These are phyloP conservation scores for Podarcis cretensis DNA, from an alignment of 2,113 vertebrate genomes.

Conservation along the genomic window DNA sequence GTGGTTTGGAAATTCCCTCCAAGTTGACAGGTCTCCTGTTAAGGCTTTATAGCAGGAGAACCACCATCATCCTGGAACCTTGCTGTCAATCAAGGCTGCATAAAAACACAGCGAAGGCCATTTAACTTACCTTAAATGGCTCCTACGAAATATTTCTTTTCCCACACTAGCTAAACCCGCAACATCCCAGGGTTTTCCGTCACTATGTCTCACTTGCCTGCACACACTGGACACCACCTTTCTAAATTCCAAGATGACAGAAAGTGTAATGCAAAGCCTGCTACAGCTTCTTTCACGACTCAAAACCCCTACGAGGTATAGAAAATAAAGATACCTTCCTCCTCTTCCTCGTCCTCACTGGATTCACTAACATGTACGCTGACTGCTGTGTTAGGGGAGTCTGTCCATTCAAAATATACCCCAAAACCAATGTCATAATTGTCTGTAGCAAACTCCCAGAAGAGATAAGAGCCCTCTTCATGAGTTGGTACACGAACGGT, in stretches of 20 bases:
- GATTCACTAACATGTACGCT: conserved; percentile 98
- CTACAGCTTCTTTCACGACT: background rate
- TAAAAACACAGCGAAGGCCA: background rate
- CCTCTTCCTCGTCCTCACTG: conserved; percentile 97
- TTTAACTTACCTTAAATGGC: background rate
- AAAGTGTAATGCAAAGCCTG: background rate
- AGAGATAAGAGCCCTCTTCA: conserved; percentile 96
- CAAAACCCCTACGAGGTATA: background rate
- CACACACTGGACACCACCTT: background rate
- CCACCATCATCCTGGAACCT: background rate
- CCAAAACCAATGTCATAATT: conserved; percentile 99
- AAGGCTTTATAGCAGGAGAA: background rate
- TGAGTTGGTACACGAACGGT: conserved; percentile 97
- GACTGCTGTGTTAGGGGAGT: conserved; percentile 92
- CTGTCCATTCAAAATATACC: conserved; percentile 99
- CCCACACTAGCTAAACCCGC: background rate
- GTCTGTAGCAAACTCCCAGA: conserved; percentile 99
- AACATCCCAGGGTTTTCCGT: background rate
- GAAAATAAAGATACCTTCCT: conserved; percentile 83
- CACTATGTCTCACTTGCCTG: background rate
- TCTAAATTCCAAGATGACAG: background rate
- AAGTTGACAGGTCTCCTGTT: background rate
- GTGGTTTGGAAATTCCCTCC: background rate
- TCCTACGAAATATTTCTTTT: background rate
- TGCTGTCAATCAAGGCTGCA: background rate